Evolutionary conservation across 2,113 vertebrate species (phyloP), one percentile per base, ranked within the genome.

Genomic region (Hypocryptadius cinnamomeus): DNA sequence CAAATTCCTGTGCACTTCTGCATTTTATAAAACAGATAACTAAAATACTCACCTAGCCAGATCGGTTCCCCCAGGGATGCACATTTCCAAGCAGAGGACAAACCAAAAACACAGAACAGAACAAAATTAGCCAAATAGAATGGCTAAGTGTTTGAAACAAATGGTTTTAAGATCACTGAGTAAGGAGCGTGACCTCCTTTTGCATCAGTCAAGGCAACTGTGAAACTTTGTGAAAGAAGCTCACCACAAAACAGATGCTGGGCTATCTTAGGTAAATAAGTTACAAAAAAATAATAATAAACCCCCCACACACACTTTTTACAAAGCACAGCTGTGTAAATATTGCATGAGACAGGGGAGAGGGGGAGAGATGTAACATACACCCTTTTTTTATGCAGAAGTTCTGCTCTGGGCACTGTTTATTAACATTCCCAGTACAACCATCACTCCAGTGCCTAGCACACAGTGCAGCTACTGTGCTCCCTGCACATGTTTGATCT

Each of bases 221-320:
- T 96, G 95, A 95, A 96, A 96, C 94, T 95, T 86, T 86, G 91
- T 72, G 89, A 80, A 89, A 70, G 95, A 96, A 89, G 48, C 93
- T 96, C 91, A 90, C 93, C 80, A n/a, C 91, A 96, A 96, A 97
- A 79, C 93, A 95, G 94, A 95, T 93, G 95, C 89, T 81, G 89
- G 90, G 84, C 89, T 95, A 94, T 85, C 96, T 94, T 95, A 94
- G 95, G 88, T 97, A 96, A 97, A 97, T 95, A 97, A 96, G 95
- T 97, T 91, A 96, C 87, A 68, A 86, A 84, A 84, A 96, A 80
- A 94, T 92, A 96, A 96, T 95, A 95, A 90, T 94, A 91, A 92
- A 61, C 79, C n/a, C n/a, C 92, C 96, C 76, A 19, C 59, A 61
- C 25, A 77, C 95, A 95, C 86, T 77, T 95, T 92, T 97, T 97